Conservation (phyloP, 2,888 invertebrate species). For the Theretra japonica region DNA sequence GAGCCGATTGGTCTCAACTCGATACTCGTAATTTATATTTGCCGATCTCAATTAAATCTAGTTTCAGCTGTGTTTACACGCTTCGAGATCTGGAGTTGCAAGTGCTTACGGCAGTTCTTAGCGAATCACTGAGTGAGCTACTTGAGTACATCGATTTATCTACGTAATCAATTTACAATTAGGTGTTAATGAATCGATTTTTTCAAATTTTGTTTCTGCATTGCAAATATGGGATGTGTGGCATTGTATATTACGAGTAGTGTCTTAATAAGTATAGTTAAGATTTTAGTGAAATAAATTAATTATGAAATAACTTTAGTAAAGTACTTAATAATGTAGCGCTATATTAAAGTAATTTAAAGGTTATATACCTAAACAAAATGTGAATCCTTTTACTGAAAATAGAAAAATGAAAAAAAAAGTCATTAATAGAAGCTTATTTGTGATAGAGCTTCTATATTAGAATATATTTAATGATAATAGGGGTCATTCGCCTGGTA, state of each 20-base stretch:
- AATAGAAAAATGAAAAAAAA: no score
- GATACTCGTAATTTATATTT: constrained; percentile 73
- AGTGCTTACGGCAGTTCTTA: constrained; percentile 38
- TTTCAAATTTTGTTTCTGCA: neutral
- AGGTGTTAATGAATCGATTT: neutral
- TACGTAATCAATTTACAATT: neutral
- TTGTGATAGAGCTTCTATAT: neutral
- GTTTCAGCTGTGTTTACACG: constrained; percentile 1
- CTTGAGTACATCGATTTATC: neutral
- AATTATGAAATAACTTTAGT: no score
- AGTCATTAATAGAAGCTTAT: no score
- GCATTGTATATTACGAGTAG: no score
- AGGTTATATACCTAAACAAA: no score
- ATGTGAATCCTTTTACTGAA: no score
- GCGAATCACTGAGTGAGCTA: neutral
- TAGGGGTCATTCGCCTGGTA: neutral
- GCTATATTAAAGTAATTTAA: no score
- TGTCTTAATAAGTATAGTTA: no score
- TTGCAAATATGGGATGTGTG: neutral
- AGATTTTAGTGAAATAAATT: no score
- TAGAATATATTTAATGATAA: neutral
- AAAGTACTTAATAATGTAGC: no score
- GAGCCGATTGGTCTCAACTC: constrained; percentile 75
- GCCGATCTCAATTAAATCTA: constrained; percentile 72
- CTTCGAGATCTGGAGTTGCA: constrained; percentile 57